Percentiles rank a stretch among this genome's conserved stretches.
Conservation (phyloP, 2,797 vertebrate species). For the Spinibarbus caldwelli region DNA sequence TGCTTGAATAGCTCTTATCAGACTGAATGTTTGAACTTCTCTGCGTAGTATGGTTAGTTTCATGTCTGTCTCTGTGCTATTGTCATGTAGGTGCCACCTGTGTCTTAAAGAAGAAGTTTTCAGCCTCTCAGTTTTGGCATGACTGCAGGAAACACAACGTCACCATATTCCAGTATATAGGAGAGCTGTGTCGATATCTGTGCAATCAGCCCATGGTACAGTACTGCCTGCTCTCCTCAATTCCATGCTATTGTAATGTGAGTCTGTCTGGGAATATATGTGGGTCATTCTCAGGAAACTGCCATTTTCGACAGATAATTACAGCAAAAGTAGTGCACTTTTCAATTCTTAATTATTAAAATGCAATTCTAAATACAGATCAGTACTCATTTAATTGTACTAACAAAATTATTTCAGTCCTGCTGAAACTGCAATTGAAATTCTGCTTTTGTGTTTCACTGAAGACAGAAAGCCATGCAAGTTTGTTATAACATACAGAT, state of each 20-base stretch:
- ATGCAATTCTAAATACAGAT: background rate
- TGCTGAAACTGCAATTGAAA: background rate
- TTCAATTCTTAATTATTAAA: background rate
- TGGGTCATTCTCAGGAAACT: background rate
- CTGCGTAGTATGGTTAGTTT: background rate
- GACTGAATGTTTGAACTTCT: background rate
- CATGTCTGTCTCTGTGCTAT: background rate
- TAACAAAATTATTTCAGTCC: background rate
- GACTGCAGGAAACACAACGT: constrained; percentile 89
- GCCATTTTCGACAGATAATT: background rate
- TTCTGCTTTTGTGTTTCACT: background rate
- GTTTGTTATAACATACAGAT: background rate
- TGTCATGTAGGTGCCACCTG: constrained; percentile 85
- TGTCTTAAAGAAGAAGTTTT: constrained; percentile 93
- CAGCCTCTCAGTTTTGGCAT: constrained; percentile 92
- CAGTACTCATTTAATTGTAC: no score
- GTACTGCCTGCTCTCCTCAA: background rate
- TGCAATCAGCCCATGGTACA: constrained; percentile 91
- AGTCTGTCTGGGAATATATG: background rate
- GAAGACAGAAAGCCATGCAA: background rate
- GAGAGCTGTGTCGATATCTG: constrained; percentile 92
- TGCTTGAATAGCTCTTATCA: background rate
- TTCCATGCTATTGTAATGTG: background rate
- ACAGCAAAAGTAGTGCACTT: background rate
- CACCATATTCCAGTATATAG: constrained; percentile 94